These are phyloP conservation scores for Mythimna albipuncta DNA, from an alignment of 2,888 invertebrate genomes.

Conservation along the genomic window DNA sequence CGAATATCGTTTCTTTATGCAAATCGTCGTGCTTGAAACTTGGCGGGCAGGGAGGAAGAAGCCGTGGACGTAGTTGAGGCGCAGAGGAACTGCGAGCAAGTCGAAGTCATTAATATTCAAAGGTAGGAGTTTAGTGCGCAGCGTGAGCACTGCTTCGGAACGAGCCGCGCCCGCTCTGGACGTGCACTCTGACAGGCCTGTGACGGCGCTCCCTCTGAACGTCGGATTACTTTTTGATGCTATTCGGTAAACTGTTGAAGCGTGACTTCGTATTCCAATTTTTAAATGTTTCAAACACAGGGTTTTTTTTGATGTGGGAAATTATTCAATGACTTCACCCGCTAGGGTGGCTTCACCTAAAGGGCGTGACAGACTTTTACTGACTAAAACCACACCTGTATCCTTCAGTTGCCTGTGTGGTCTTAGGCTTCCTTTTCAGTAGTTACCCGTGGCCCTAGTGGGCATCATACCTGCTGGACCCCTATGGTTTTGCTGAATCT, in stretches of 20 bases:
- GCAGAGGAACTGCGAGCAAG: slow-evolving; percentile 4
- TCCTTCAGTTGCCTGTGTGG: no score
- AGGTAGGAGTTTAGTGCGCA: slow-evolving; percentile 1
- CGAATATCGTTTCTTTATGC: slow-evolving; percentile 30
- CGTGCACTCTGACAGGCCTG: not conserved
- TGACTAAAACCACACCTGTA: no score
- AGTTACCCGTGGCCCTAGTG: no score
- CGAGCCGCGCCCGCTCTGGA: not conserved
- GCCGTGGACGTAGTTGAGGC: slow-evolving; percentile 12
- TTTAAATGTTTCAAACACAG: not conserved
- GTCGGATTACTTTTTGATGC: slow-evolving; percentile 2
- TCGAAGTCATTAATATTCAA: slow-evolving; percentile 46
- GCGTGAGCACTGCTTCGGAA: slow-evolving; percentile 2
- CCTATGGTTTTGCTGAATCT: no score
- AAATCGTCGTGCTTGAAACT: slow-evolving; percentile 35
- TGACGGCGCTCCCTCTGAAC: not conserved
- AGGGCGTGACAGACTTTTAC: no score
- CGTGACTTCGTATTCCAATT: not conserved
- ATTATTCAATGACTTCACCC: no score
- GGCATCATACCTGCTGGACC: no score
- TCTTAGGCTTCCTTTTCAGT: no score
- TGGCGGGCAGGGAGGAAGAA: slow-evolving; percentile 8
- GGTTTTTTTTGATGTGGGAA: no score
- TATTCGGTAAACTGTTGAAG: not conserved
- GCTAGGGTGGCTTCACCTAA: no score